Evolutionary conservation across 1,140 invertebrate species (phyloP).

Genomic region (Panonychus citri): DNA sequence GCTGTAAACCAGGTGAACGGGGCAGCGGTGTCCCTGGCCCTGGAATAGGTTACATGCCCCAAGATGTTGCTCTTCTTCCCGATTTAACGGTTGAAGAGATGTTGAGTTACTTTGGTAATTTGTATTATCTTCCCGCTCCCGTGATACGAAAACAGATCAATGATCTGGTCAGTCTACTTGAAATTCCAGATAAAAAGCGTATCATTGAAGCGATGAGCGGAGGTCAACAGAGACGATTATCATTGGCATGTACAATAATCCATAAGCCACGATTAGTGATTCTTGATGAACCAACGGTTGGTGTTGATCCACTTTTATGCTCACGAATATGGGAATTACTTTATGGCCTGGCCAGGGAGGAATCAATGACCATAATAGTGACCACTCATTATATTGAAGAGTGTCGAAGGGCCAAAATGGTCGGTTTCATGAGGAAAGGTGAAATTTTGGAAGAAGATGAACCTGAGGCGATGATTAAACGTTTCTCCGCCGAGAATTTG

Average conservation of each 20-base stretch:
- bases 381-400: slow-evolving; percentile 28
- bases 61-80: slow-evolving; percentile 23
- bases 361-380: slow-evolving; percentile 26
- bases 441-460: background rate
- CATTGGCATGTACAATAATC: slow-evolving; percentile 71
- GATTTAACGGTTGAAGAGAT: slow-evolving; percentile 23
- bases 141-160: background rate
- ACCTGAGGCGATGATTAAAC: background rate
- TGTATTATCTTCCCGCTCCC: background rate
- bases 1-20: slow-evolving; percentile 18
- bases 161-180: background rate
- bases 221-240: slow-evolving; percentile 71
- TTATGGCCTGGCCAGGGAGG: slow-evolving; percentile 45
- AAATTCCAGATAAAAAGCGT: slow-evolving; percentile 33
- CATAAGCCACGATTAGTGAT: slow-evolving; percentile 27
- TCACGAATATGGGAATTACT: slow-evolving; percentile 76
- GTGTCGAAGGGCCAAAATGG: slow-evolving; percentile 20
- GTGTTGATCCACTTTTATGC: slow-evolving; percentile 32
- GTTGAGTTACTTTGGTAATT: slow-evolving; percentile 21
- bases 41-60: slow-evolving; percentile 26
- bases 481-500: background rate
- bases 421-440: slow-evolving; percentile 23
- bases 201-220: slow-evolving; percentile 29
- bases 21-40: slow-evolving; percentile 22
- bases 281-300: slow-evolving; percentile 22